Conservation (phyloP, 2,113 vertebrate species). For the Dromiciops gliroides region DNA sequence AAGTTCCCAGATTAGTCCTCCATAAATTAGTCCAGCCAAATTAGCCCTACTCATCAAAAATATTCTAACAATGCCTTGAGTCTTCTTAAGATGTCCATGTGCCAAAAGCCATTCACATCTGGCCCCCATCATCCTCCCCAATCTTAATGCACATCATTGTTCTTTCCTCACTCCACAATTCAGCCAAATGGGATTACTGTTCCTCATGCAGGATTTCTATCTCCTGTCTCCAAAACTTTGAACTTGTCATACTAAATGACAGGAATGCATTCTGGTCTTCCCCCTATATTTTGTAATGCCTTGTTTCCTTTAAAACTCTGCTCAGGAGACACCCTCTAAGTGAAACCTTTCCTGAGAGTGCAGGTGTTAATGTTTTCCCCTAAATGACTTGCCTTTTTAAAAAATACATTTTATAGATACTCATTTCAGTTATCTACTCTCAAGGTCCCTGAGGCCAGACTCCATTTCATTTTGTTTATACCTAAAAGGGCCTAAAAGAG, state of each 20-base stretch:
- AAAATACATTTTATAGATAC: not conserved
- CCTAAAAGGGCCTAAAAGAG: not conserved
- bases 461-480: not conserved
- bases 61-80: too few relatives aligned
- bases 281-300: not conserved
- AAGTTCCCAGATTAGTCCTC: too few relatives aligned
- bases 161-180: not conserved
- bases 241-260: not conserved
- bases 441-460: not conserved
- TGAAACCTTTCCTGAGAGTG: not conserved
- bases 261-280: not conserved
- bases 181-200: not conserved
- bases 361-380: not conserved
- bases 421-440: not conserved
- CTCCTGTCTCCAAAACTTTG: not conserved
- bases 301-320: not conserved
- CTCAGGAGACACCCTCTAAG: not conserved
- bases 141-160: not conserved
- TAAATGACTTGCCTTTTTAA: not conserved
- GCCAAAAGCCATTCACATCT: not conserved
- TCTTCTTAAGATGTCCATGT: slow-evolving; percentile 32
- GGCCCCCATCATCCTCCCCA: not conserved
- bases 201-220: not conserved
- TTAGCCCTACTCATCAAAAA: too few relatives aligned
- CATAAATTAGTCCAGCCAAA: too few relatives aligned